Conservation (phyloP, 2,888 invertebrate species). For the Euspilapteryx auroguttella region DNA sequence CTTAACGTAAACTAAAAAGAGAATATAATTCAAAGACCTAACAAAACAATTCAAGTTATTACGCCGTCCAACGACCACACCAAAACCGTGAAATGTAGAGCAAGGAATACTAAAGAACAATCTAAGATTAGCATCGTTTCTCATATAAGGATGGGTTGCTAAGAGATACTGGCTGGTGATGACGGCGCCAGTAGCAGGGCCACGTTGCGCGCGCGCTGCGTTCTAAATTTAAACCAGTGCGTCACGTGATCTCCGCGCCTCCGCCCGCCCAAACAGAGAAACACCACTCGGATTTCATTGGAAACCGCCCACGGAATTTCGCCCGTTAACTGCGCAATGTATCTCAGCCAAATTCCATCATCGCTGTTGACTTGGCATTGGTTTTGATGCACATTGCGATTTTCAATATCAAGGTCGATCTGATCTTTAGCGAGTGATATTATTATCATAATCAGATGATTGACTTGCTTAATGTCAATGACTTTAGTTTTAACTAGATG, state of each 20-base stretch:
- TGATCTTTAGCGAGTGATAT: background rate
- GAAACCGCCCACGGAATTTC: constrained; percentile 20
- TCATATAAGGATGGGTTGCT: constrained; percentile 53
- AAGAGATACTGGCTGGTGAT: constrained; percentile 31
- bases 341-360: constrained; percentile 12
- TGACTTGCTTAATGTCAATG: no score
- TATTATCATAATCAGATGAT: no score
- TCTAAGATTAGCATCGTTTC: constrained; percentile 47
- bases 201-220: constrained; percentile 40
- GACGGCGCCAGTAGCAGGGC: constrained; percentile 28
- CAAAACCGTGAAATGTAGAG: no score
- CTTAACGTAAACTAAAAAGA: no score
- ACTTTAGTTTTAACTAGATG: no score
- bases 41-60: no score
- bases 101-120: no score
- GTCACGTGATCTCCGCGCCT: constrained; percentile 42
- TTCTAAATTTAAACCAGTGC: constrained; percentile 44
- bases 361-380: no score
- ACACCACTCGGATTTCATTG: constrained; percentile 54
- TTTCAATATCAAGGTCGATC: constrained; percentile 38
- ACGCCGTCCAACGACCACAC: no score
- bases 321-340: constrained; percentile 8
- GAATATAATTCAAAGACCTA: no score
- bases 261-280: constrained; percentile 60
- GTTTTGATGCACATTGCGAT: background rate